Percentiles rank a stretch among this genome's conserved stretches.
These are phyloP conservation scores for Silurus lanzhouensis DNA, from an alignment of 2,797 vertebrate genomes.

Conservation along the genomic window DNA sequence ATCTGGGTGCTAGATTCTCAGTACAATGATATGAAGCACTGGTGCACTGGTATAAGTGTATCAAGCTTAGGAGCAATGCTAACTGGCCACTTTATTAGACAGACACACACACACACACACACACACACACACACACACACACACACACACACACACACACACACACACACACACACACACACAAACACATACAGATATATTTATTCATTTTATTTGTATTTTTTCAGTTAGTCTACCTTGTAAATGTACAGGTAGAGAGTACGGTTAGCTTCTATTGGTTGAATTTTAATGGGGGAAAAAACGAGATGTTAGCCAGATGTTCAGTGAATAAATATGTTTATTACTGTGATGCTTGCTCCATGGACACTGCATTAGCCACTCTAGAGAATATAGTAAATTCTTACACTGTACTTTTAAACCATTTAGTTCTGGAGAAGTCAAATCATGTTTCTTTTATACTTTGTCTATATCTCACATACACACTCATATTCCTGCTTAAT, in stretches of 20 bases:
- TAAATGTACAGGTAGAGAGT: not conserved
- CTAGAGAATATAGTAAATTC: conserved; percentile 57
- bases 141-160: too few relatives aligned
- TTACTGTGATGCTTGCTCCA: conserved; percentile 39
- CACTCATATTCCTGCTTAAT: conserved; percentile 35
- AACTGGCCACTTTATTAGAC: not conserved
- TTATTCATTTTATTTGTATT: too few relatives aligned
- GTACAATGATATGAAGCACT: not conserved
- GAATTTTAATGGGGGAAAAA: not conserved
- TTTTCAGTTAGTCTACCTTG: not conserved
- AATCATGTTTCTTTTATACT: conserved; percentile 46
- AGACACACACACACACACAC: not conserved
- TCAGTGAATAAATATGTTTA: conserved; percentile 43
- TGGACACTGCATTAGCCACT: conserved; percentile 43
- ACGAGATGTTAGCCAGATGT: not conserved
- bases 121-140: too few relatives aligned
- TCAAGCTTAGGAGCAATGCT: not conserved
- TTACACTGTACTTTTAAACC: conserved; percentile 60
- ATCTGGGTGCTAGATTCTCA: not conserved
- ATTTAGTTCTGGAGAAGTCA: conserved; percentile 57
- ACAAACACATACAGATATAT: too few relatives aligned
- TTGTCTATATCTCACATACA: conserved; percentile 37
- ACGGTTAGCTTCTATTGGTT: not conserved
- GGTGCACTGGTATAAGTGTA: not conserved
- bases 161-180: too few relatives aligned